These are phyloP conservation scores for Tor tambroides DNA, from an alignment of 2,113 vertebrate species.

Conservation along the genomic window DNA sequence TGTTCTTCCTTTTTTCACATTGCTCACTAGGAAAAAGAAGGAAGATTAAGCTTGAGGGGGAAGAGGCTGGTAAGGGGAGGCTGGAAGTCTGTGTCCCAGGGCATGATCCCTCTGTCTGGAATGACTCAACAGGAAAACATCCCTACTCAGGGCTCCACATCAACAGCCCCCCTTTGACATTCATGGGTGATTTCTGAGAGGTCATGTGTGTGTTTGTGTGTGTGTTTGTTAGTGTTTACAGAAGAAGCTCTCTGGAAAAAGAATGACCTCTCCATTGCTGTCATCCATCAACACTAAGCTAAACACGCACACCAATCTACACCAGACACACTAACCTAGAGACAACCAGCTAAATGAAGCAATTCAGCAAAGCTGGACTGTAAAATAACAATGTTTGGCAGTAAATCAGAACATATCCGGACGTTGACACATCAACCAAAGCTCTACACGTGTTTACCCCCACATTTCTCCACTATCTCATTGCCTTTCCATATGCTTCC, in stretches of 20 bases:
- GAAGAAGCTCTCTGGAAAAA: constrained; percentile 29
- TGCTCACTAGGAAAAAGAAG: neutral
- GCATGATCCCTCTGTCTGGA: constrained; percentile 45
- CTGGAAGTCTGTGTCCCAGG: constrained; percentile 52
- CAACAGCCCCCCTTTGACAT: constrained; percentile 10
- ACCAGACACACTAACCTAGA: constrained; percentile 39
- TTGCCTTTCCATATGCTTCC: constrained; percentile 36
- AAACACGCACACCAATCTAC: constrained; percentile 45
- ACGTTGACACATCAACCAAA: neutral
- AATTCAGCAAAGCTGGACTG: neutral
- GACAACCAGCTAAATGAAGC: neutral
- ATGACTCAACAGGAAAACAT: constrained; percentile 62
- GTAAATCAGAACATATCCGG: constrained; percentile 2
- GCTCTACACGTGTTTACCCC: neutral
- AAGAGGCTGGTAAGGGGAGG: constrained; percentile 61
- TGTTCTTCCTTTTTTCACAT: neutral
- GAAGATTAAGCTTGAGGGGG: neutral
- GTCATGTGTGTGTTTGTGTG: neutral
- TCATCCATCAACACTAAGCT: constrained; percentile 45
- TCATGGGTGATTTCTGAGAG: constrained; percentile 31
- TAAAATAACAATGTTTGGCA: constrained; percentile 23
- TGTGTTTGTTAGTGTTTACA: constrained; percentile 39
- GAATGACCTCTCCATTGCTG: constrained; percentile 27
- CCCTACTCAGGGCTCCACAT: constrained; percentile 31
- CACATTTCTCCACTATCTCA: neutral